Evolutionary conservation across 2,113 vertebrate species (phyloP).

Genomic region (rat (Rattus norvegicus)): GRCr8 NC_086036.1:24069001-24069500

Average conservation of each 20-base stretch:
- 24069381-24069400: neutral
- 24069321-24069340: neutral
- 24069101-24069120: neutral
- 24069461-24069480: neutral
- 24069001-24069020: neutral
- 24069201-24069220: too few relatives aligned
- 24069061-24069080: neutral
- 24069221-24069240: too few relatives aligned
- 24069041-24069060: neutral
- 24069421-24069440: neutral
- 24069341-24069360: neutral
- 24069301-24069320: neutral
- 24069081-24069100: neutral
- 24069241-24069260: too few relatives aligned
- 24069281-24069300: neutral
- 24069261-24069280: neutral
- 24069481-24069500: neutral
- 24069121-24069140: neutral
- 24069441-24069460: neutral
- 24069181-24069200: neutral
- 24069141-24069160: neutral
- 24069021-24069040: neutral
- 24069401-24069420: neutral
- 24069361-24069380: neutral
- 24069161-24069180: neutral